Conservation (phyloP, 2,888 invertebrate genomes). For the Hoplodrina ambigua region DNA sequence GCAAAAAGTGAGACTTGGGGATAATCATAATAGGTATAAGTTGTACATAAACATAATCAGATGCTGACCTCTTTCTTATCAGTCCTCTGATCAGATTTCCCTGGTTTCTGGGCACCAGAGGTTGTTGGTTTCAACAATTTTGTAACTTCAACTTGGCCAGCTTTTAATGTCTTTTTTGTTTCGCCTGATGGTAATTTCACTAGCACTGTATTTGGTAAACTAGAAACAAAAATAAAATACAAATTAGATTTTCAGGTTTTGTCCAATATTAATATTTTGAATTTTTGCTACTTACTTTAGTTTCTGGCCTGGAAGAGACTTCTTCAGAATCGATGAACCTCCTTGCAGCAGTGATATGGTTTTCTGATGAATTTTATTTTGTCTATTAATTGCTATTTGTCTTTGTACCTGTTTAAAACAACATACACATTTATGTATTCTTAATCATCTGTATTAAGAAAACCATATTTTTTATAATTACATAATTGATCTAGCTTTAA, state of each 20-base stretch:
- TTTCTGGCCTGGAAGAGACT: conserved; percentile 82
- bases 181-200: conserved; percentile 87
- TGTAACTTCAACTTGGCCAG: conserved; percentile 84
- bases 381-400: conserved; percentile 94
- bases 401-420: conserved; percentile 91
- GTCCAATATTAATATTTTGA: neutral
- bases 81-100: conserved; percentile 77
- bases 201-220: conserved; percentile 87
- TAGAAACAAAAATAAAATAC: conserved; percentile 63
- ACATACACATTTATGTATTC: neutral
- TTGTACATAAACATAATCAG: neutral
- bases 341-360: conserved; percentile 94
- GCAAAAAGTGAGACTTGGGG: neutral
- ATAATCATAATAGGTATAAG: neutral
- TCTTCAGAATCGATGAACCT: conserved; percentile 90
- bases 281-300: conserved; percentile 78
- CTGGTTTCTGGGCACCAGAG: conserved; percentile 74
- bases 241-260: conserved; percentile 3
- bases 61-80: conserved; percentile 82
- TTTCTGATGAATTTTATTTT: conserved; percentile 92
- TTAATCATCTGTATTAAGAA: neutral
- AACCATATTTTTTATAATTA: neutral
- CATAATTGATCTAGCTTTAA: too few species aligned
- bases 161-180: conserved; percentile 81
- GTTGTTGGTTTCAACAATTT: conserved; percentile 82